A percentile compares a stretch with the other conserved stretches of the same genome.
phyloP scores from a whole-genome alignment of 2,888 invertebrate genomes.

The Spialia ferax region DNA sequence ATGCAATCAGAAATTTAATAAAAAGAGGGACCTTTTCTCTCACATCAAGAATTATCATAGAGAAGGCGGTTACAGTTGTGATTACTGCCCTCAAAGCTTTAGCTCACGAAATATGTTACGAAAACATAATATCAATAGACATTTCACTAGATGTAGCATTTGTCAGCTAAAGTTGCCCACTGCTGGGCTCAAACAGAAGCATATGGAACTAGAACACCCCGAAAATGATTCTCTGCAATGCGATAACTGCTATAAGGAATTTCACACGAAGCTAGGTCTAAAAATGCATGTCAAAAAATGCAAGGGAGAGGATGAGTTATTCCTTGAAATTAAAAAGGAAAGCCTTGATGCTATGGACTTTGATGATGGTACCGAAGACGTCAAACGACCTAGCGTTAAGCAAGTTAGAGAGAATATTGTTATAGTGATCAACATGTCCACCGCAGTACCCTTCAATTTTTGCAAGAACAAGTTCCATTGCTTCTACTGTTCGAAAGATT shows the following conservation, averaged over 20 bases:
- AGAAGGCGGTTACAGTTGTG: slow-evolving; percentile 78
- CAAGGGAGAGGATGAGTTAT: slow-evolving; percentile 62
- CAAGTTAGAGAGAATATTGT: slow-evolving; percentile 77
- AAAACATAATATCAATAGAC: slow-evolving; percentile 73
- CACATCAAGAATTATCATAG: slow-evolving; percentile 80
- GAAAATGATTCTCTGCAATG: slow-evolving; percentile 76
- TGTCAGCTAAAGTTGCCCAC: slow-evolving; percentile 75
- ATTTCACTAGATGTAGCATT: slow-evolving; percentile 71
- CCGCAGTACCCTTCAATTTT: slow-evolving; percentile 80
- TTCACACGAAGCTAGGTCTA: slow-evolving; percentile 76
- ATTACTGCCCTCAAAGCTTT: slow-evolving; percentile 70
- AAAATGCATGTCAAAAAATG: slow-evolving; percentile 77
- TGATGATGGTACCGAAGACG: slow-evolving; percentile 65
- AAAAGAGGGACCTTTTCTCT: slow-evolving; percentile 74
- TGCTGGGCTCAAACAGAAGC: slow-evolving; percentile 73
- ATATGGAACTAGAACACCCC: slow-evolving; percentile 75
- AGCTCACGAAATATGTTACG: slow-evolving; percentile 72
- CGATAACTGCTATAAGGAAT: slow-evolving; percentile 71
- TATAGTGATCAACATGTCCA: slow-evolving; percentile 78
- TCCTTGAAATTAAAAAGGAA: slow-evolving; percentile 67
- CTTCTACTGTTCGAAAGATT: slow-evolving; percentile 80
- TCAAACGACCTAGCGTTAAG: slow-evolving; percentile 73
- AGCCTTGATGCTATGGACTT: slow-evolving; percentile 66
- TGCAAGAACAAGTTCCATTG: slow-evolving; percentile 81
- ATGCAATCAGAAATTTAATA: slow-evolving; percentile 78